Base-by-base conservation (phyloP, 2,888 invertebrate genomes). In the Lycophotia porphyrea region DNA sequence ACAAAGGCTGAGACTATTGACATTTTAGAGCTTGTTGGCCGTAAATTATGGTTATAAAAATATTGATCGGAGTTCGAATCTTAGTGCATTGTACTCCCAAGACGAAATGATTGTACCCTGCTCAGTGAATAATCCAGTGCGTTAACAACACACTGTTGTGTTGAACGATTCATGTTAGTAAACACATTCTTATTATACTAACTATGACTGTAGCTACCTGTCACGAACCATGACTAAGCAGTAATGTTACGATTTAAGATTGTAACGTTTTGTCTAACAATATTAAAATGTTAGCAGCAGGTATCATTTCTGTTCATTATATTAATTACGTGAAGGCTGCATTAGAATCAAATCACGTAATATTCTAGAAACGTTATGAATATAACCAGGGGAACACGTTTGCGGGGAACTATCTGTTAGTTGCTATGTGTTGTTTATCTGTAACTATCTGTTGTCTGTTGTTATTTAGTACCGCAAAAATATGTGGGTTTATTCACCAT, bases 21-120 rank as follows among this genome's bases (percentile, higher is more conserved):
- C 66, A 61, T 67, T 73, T 74, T 18, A 42, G 5, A 78, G 44
- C 15, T 64, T 39, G 18, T 61, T 63, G n/a, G 27, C 31, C n/a
- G 36, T 52, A 36, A 55, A 64, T 63, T 70, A 11, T 69, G 58
- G 66, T 69, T 66, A 5, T 34, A 78, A 71, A 68, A 70, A 79
- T 68, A 78, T 82, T 79, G 84, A 78, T 70, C 58, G 49, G 39
- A 78, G 69, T 66, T 72, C 36, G 18, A 70, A 66, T 66, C 52
- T 39, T 66, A 67, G 71, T 64, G 61, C 71, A n/a, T 52, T 82
- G 71, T 58, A 68, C 82, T 82, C 60, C 15, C 24, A 13, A 36
- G 47, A 49, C 13, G 39, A 77, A 66, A 71, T 42, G 18, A 24
- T 36, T 75, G 65, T 61, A 66, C 61, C 27, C 21, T 69, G 44